Conservation (phyloP, 2,888 invertebrate genomes). For the Drosophila ustulata region DNA sequence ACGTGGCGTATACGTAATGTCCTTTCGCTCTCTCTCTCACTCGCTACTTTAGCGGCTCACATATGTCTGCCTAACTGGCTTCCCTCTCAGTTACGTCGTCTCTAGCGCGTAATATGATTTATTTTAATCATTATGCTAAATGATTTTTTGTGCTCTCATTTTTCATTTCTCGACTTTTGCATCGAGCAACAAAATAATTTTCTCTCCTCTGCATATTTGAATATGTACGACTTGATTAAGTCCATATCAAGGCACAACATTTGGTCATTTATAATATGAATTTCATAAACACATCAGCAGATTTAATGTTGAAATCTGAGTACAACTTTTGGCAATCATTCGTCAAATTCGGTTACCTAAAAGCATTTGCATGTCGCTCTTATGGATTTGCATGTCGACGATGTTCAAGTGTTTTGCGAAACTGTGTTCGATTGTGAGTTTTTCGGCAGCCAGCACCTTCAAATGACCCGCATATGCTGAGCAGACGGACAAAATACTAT, state of each 20-base stretch:
- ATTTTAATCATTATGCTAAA: constrained; percentile 81
- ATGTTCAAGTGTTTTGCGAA: constrained; percentile 16
- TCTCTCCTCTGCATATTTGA: constrained; percentile 33
- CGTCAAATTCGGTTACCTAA: constrained; percentile 53
- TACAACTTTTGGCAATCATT: constrained; percentile 21
- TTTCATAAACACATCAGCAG: constrained; percentile 2
- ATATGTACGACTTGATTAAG: constrained; percentile 40
- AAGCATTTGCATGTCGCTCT: constrained; percentile 71
- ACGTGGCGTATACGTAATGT: constrained; percentile 71
- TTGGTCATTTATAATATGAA: constrained; percentile 1
- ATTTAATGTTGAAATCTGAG: neutral
- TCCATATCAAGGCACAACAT: constrained; percentile 14
- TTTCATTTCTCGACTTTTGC: constrained; percentile 52
- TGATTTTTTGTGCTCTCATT: constrained; percentile 67
- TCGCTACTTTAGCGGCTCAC: constrained; percentile 8
- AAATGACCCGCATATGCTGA: constrained; percentile 70
- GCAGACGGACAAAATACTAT: constrained; percentile 22
- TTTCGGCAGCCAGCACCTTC: constrained; percentile 21
- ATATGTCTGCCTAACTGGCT: constrained; percentile 17
- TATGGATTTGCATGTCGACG: constrained; percentile 53
- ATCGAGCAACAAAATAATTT: constrained; percentile 59
- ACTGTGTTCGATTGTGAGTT: constrained; percentile 53
- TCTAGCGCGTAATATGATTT: constrained; percentile 65
- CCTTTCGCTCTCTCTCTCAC: constrained; percentile 20
- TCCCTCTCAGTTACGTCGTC: constrained; percentile 1